Evolutionary conservation across 53 echinoderm and acorn worm species (phyloP).

Genomic region (Actinopyga echinites): DNA sequence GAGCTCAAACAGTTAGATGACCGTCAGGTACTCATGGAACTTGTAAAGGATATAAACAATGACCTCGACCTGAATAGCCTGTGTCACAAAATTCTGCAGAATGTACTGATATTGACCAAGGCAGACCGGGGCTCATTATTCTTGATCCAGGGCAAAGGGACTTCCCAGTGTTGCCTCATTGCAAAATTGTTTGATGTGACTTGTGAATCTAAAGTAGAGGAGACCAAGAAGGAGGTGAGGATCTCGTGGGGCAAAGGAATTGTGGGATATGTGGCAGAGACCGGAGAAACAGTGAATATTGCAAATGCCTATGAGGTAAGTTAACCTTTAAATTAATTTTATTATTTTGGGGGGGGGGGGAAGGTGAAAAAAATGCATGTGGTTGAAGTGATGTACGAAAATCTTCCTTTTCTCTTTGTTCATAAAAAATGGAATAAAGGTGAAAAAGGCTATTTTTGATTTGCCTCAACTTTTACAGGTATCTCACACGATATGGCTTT

Average conservation of each 20-base stretch:
- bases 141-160: slow-evolving; percentile 91
- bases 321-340: not conserved
- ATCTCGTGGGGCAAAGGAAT: slow-evolving; percentile 96
- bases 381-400: too few species aligned
- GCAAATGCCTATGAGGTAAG: slow-evolving; percentile 99
- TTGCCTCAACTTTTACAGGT: too few species aligned
- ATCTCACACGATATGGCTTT: too few species aligned
- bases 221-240: slow-evolving; percentile 83
- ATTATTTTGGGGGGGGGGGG: too few species aligned
- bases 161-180: slow-evolving; percentile 85
- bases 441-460: too few species aligned
- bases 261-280: slow-evolving; percentile 97
- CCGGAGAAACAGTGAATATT: slow-evolving; percentile 95
- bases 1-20: slow-evolving; percentile 93
- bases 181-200: slow-evolving; percentile 96
- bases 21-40: slow-evolving; percentile 90
- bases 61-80: slow-evolving; percentile 89
- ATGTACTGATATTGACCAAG: slow-evolving; percentile 89
- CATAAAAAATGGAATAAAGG: too few species aligned
- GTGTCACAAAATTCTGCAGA: slow-evolving; percentile 98
- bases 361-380: not conserved
- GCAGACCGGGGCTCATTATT: slow-evolving; percentile 95
- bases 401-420: too few species aligned
- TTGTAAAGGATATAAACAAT: slow-evolving; percentile 97
- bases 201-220: slow-evolving; percentile 89